These are phyloP conservation scores for Spisula subtruncata DNA, from an alignment of 2,888 invertebrate species.

Conservation along the genomic window DNA sequence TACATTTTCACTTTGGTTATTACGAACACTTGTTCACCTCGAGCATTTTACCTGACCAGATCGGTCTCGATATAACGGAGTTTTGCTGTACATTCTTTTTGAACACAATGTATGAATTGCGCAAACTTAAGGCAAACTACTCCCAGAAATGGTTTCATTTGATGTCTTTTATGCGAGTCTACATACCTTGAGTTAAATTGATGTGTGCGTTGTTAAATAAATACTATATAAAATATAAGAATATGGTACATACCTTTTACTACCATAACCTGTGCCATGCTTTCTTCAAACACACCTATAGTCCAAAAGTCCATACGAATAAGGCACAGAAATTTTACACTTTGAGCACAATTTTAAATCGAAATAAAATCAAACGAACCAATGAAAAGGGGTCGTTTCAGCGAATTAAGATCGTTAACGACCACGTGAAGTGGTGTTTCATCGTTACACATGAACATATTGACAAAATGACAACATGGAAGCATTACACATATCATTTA, in stretches of 20 bases:
- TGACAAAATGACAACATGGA: neutral
- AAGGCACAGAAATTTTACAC: neutral
- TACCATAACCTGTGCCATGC: constrained; percentile 36
- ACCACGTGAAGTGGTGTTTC: neutral
- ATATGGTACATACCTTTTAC: constrained; percentile 25
- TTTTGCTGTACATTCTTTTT: too few relatives aligned
- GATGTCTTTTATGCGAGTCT: too few relatives aligned
- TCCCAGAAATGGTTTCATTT: too few relatives aligned
- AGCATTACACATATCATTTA: neutral
- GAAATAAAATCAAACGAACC: neutral
- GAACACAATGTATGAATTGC: too few relatives aligned
- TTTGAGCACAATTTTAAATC: constrained; percentile 9
- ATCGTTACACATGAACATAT: neutral
- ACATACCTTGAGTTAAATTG: too few relatives aligned
- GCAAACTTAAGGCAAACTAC: too few relatives aligned
- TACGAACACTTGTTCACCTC: too few relatives aligned
- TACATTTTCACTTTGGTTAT: too few relatives aligned
- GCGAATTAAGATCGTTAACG: neutral
- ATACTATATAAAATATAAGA: too few relatives aligned
- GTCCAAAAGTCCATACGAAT: constrained; percentile 23
- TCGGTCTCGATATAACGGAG: too few relatives aligned
- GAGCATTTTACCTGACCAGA: too few relatives aligned
- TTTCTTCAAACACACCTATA: neutral
- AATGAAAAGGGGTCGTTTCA: neutral
- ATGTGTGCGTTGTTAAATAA: too few relatives aligned